A percentile compares a stretch with the other conserved stretches of the same genome.
Conservation (phyloP, 1,140 invertebrate species). For the Chironomus striatipennis region DNA sequence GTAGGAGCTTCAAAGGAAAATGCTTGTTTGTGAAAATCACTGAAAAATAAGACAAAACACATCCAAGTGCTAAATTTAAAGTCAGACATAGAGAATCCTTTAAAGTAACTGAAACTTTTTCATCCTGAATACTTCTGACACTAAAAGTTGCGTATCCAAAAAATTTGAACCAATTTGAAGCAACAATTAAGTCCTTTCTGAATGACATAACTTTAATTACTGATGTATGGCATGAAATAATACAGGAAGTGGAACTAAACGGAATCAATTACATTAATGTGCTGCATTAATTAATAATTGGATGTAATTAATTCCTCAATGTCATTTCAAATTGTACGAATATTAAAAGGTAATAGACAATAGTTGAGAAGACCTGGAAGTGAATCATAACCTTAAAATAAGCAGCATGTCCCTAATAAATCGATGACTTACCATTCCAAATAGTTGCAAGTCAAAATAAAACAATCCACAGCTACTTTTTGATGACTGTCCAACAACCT, state of each 20-base stretch:
- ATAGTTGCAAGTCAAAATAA: not conserved
- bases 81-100: not conserved
- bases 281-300: not conserved
- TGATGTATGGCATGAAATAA: not conserved
- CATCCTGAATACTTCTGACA: not conserved
- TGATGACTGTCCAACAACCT: not conserved
- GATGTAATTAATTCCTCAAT: not conserved
- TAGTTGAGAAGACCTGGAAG: not conserved
- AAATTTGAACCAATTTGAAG: not conserved
- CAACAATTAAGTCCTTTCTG: not conserved
- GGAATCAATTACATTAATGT: too few species aligned
- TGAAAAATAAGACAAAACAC: not conserved
- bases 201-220: not conserved
- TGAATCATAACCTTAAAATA: too few species aligned
- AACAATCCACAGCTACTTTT: not conserved
- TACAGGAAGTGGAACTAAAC: too few species aligned
- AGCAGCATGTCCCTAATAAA: too few species aligned
- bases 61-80: not conserved
- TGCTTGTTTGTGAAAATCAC: not conserved
- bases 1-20: not conserved
- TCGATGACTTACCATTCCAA: not conserved
- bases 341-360: not conserved
- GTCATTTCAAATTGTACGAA: not conserved
- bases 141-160: not conserved
- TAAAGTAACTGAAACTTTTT: not conserved